phyloP scores from a whole-genome alignment of 2,888 invertebrate genomes.

The Germaria angustata region DNA sequence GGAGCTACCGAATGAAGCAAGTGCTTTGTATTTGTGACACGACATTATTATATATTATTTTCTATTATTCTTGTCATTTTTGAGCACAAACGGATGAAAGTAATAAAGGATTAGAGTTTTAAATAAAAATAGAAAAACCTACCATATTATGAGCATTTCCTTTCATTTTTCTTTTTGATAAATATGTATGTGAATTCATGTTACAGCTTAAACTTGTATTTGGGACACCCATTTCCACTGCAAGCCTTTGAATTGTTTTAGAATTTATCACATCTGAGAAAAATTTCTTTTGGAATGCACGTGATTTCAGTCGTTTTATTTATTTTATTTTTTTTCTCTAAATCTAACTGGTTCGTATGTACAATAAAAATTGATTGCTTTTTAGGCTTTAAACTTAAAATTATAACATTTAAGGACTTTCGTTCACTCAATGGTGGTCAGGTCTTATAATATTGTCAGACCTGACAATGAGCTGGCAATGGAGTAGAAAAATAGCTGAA shows the following conservation, averaged over 20 bases:
- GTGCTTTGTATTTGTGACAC: conserved; percentile 45
- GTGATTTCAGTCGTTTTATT: neutral
- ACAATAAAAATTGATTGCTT: neutral
- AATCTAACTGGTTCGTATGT: neutral
- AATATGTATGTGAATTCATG: conserved; percentile 22
- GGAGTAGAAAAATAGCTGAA: too few species aligned
- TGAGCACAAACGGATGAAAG: neutral
- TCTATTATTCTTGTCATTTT: neutral
- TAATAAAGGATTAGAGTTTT: neutral
- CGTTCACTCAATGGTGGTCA: too few species aligned
- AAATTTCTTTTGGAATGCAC: neutral
- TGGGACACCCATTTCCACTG: neutral
- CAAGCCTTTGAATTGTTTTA: neutral
- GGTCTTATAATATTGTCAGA: too few species aligned
- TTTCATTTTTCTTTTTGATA: conserved; percentile 5
- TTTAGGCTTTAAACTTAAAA: neutral
- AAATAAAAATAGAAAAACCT: neutral
- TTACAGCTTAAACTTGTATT: neutral
- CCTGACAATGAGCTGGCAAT: too few species aligned
- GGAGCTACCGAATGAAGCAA: conserved; percentile 39
- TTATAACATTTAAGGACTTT: too few species aligned
- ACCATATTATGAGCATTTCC: conserved; percentile 40
- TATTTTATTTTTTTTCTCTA: neutral
- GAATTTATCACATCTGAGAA: conserved; percentile 30
- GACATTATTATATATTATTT: conserved; percentile 5